Conservation (phyloP, 2,113 vertebrate genomes). For the Aegotheles bennettii region DNA sequence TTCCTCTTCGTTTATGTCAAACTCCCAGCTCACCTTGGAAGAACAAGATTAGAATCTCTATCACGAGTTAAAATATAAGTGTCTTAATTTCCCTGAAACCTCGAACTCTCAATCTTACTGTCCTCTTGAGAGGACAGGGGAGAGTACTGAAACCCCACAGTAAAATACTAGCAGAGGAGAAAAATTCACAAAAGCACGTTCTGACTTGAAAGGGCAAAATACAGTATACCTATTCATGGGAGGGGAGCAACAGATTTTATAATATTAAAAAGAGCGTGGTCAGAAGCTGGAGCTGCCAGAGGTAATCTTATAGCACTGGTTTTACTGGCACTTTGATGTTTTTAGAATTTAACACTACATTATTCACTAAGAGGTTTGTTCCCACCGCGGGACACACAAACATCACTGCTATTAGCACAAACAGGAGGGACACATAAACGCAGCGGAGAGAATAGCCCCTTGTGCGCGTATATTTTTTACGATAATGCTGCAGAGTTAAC, state of each 20-base stretch:
- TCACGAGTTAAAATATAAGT: background rate
- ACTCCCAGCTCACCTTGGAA: background rate
- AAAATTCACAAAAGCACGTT: background rate
- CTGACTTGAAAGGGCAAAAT: constrained; percentile 12
- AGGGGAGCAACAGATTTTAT: background rate
- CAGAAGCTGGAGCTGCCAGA: background rate
- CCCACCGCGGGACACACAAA: background rate
- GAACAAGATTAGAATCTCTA: background rate
- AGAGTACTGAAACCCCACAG: background rate
- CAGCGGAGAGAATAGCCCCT: background rate
- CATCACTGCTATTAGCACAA: background rate
- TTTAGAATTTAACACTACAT: constrained; percentile 17
- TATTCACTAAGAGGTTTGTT: constrained; percentile 18
- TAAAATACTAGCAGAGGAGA: background rate
- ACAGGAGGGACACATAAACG: constrained; percentile 18
- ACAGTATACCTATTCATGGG: background rate
- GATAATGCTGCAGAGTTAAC: background rate
- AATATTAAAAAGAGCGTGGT: background rate
- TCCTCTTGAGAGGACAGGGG: background rate
- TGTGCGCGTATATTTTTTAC: background rate
- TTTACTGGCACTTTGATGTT: constrained; percentile 34
- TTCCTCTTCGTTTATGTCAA: background rate
- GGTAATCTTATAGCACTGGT: background rate
- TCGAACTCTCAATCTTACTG: background rate
- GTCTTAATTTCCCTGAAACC: background rate